A percentile compares a stretch with the other conserved stretches of the same genome.
These are phyloP conservation scores for Procambarus virginalis DNA, from an alignment of 1,140 invertebrate genomes.

Conservation along the genomic window DNA sequence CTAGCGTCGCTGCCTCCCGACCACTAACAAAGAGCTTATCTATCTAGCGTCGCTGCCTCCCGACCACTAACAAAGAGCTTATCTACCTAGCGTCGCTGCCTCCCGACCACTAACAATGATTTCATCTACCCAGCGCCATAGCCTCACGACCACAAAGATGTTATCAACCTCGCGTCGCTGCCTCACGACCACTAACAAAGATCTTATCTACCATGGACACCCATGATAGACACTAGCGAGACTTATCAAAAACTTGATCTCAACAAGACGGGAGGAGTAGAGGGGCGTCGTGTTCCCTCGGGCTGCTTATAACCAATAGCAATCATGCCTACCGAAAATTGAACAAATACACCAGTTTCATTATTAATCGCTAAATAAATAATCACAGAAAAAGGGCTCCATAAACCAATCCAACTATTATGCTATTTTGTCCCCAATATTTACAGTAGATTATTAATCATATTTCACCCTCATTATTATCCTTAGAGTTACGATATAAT, in stretches of 20 bases:
- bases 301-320: background rate
- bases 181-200: too few species aligned
- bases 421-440: conserved; percentile 43
- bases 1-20: too few species aligned
- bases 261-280: background rate
- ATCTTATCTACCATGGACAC: too few species aligned
- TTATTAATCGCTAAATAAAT: conserved; percentile 44
- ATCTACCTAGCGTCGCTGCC: too few species aligned
- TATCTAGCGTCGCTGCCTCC: too few species aligned
- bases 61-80: too few species aligned
- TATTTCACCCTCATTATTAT: conserved; percentile 33
- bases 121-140: too few species aligned
- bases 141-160: too few species aligned
- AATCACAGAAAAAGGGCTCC: conserved; percentile 19
- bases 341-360: conserved; percentile 27
- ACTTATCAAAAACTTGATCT: background rate
- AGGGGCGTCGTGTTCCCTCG: too few species aligned
- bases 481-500: conserved; percentile 32
- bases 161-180: too few species aligned
- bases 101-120: too few species aligned
- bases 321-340: conserved; percentile 19
- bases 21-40: too few species aligned
- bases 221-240: background rate
- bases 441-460: conserved; percentile 40
- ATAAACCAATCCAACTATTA: conserved; percentile 36